Conservation (phyloP, 2,888 invertebrate genomes). For the Parnassius mnemosyne region DNA sequence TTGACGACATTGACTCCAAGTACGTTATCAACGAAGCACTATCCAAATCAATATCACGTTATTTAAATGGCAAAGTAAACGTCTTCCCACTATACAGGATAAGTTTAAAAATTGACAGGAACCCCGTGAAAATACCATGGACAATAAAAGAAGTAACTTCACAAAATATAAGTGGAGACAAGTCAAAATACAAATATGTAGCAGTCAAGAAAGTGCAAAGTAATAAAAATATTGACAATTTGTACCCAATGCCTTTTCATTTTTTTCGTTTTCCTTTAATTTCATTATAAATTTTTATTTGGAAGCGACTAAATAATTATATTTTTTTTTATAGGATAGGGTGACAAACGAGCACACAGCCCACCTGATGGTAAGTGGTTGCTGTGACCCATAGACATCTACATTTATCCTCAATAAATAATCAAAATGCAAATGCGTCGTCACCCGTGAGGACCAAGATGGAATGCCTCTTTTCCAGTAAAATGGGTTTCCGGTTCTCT, state of each 20-base stretch:
- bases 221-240: slow-evolving; percentile 22
- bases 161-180: slow-evolving; percentile 24
- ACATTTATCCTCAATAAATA: too few species aligned
- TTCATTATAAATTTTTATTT: too few species aligned
- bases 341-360: too few species aligned
- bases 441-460: too few species aligned
- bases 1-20: slow-evolving; percentile 55
- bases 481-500: too few species aligned
- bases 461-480: too few species aligned
- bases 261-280: background rate
- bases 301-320: too few species aligned
- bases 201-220: slow-evolving; percentile 27
- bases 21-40: slow-evolving; percentile 57
- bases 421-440: too few species aligned
- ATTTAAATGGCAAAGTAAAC: slow-evolving; percentile 56
- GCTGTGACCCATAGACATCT: too few species aligned
- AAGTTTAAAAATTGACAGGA: slow-evolving; percentile 58
- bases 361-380: too few species aligned
- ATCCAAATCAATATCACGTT: slow-evolving; percentile 51
- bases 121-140: slow-evolving; percentile 68
- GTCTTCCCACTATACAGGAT: slow-evolving; percentile 63
- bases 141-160: slow-evolving; percentile 37
- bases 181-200: slow-evolving; percentile 38
- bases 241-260: slow-evolving; percentile 1
- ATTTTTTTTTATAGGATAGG: too few species aligned